These are phyloP conservation scores for Azorinus chamasolen DNA, from an alignment of 2,888 invertebrate species.

Conservation along the genomic window DNA sequence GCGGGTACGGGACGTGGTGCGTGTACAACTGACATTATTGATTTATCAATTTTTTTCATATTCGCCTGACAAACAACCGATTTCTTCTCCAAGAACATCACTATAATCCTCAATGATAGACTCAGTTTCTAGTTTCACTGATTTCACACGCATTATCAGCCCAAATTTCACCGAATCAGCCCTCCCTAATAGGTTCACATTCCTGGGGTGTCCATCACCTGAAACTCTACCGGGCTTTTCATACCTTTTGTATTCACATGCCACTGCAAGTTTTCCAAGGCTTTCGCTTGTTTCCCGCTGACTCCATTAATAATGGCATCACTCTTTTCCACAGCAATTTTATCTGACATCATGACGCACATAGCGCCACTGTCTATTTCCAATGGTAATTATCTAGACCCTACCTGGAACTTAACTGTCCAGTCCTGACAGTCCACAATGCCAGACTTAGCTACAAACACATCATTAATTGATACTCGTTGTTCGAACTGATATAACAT, in stretches of 20 bases:
- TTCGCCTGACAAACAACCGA: conserved; percentile 41
- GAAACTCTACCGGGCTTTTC: conserved; percentile 15
- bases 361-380: conserved; percentile 42
- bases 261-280: conserved; percentile 29
- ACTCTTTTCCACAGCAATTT: conserved; percentile 9
- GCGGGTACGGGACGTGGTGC: conserved; percentile 24
- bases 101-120: conserved; percentile 11
- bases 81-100: conserved; percentile 16
- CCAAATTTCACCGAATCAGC: conserved; percentile 37
- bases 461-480: background rate
- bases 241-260: conserved; percentile 30
- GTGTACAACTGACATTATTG: conserved; percentile 8
- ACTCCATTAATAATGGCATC: conserved; percentile 25
- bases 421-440: conserved; percentile 8
- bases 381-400: background rate
- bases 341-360: conserved; percentile 38
- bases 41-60: conserved; percentile 28
- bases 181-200: conserved; percentile 29
- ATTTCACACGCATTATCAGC: conserved; percentile 31
- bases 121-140: conserved; percentile 13
- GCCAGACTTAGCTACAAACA: background rate
- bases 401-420: conserved; percentile 23
- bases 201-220: conserved; percentile 32
- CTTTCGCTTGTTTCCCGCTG: conserved; percentile 16
- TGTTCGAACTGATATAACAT: conserved; percentile 20